These are phyloP conservation scores for Enteromius afrohamiltoni DNA, from an alignment of 2,797 vertebrate genomes.

Conservation along the genomic window DNA sequence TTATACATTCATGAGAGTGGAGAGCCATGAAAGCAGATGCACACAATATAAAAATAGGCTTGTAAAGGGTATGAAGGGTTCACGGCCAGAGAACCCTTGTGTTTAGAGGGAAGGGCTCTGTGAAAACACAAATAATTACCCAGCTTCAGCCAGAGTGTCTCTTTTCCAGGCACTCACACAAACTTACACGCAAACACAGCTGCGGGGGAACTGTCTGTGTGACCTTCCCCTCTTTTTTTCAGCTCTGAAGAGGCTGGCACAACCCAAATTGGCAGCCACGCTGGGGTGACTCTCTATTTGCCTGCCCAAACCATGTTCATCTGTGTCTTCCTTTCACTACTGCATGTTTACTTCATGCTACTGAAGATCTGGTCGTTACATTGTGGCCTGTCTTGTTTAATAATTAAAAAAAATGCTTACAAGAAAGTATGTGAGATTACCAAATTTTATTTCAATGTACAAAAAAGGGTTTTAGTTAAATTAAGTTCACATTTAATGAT, in stretches of 20 bases:
- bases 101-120: constrained; percentile 65
- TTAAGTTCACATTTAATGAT: neutral
- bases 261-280: constrained; percentile 22
- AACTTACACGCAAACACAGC: constrained; percentile 37
- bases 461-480: neutral
- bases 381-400: neutral
- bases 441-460: neutral
- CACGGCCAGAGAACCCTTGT: constrained; percentile 67
- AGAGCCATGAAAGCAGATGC: constrained; percentile 67
- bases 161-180: constrained; percentile 40
- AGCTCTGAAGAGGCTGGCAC: constrained; percentile 40
- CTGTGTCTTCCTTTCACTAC: neutral
- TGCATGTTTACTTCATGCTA: neutral
- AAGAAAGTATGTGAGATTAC: neutral
- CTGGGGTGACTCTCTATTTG: neutral
- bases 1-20: constrained; percentile 72
- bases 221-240: constrained; percentile 30
- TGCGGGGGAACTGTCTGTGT: neutral
- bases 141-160: constrained; percentile 74
- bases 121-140: constrained; percentile 76
- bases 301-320: neutral
- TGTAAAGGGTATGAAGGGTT: constrained; percentile 72
- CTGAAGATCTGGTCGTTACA: neutral
- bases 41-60: constrained; percentile 69
- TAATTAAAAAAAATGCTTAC: neutral